Base-by-base conservation (phyloP, 2,113 vertebrate species). In the Rhinolophus ferrumequinum region DNA sequence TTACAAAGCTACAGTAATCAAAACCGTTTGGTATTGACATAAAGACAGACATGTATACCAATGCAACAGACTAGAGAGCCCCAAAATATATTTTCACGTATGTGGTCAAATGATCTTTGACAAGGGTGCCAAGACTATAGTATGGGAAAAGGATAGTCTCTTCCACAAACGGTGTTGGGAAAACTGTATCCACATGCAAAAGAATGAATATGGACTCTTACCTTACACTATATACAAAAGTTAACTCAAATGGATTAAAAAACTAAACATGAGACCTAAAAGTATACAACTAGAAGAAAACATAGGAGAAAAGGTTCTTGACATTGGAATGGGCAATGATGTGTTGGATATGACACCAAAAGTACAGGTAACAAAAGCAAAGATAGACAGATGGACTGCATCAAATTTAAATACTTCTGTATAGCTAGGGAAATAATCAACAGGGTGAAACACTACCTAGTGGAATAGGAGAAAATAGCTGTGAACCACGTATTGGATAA, bases 121-220 rank as follows among this genome's bases (percentile, higher is more conserved):
- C 47, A 77, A 62, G 47, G 41, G 76, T 88, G 6, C 58, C 28
- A 75, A 47, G 18, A 82, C 22, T 38, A 26, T 38, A 33, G 28
- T 69, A 35, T 82, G 3, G 19, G 14, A 35, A 73, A 95, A 86
- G 82, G 41, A 44, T 44, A 44, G 41, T 44, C 41, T 44, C 41
- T 44, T 44, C 41, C 41, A 44, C 41, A 44, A 44, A 44, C 6
- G 41, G 33, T 67, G 5, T 50, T 69, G 28, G 62, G 64, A 47
- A 92, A 83, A 62, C 9, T 67, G 28, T 96, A 30, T 62, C 50
- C 26, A 60, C 50, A 76, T 88, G 35, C 8, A 76, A 50, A 94
- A 91, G 41, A 82, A 94, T 88, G n/a, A 94, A 76, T 30, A 54
- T 54, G 44, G 62, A 79, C 60, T 67, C 11, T 83, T 87, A 81